Evolutionary conservation across 1,140 invertebrate genomes (phyloP).

Genomic region (Rhyzopertha dominica): DNA sequence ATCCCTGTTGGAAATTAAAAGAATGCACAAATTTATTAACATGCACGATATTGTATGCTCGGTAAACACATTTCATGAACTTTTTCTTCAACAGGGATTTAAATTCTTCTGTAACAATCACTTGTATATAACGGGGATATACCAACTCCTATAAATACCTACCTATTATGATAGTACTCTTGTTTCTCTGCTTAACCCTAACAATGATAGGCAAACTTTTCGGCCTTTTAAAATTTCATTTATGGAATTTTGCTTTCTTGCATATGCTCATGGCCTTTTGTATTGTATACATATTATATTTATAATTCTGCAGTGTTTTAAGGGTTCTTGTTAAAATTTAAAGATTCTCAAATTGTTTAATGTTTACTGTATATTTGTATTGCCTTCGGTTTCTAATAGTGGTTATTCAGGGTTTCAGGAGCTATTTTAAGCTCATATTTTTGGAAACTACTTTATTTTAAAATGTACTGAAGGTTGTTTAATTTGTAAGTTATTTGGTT

Average conservation of each 20-base stretch:
- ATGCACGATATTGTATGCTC: neutral
- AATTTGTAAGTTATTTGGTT: slow-evolving; percentile 36
- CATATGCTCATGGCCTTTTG: slow-evolving; percentile 23
- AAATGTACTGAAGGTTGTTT: slow-evolving; percentile 34
- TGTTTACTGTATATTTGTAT: slow-evolving; percentile 32
- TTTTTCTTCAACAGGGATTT: slow-evolving; percentile 10
- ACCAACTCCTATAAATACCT: slow-evolving; percentile 15
- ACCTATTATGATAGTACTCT: slow-evolving; percentile 36
- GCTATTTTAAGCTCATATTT: slow-evolving; percentile 35
- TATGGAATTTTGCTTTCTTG: slow-evolving; percentile 20
- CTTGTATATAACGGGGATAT: slow-evolving; percentile 20
- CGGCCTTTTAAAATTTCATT: slow-evolving; percentile 19
- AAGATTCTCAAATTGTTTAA: slow-evolving; percentile 17
- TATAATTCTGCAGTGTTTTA: slow-evolving; percentile 21
- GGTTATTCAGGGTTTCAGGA: slow-evolving; percentile 46
- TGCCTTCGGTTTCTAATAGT: slow-evolving; percentile 22
- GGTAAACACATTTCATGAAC: neutral
- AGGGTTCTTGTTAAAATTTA: slow-evolving; percentile 9
- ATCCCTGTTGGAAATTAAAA: slow-evolving; percentile 10
- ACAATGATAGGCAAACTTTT: slow-evolving; percentile 21
- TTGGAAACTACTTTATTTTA: slow-evolving; percentile 36
- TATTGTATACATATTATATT: slow-evolving; percentile 26
- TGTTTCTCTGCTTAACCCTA: slow-evolving; percentile 42
- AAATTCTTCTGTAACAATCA: slow-evolving; percentile 34
- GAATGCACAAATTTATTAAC: neutral